Evolutionary conservation across 1,140 invertebrate species (phyloP).

Genomic region (Drosophila sproati): DNA sequence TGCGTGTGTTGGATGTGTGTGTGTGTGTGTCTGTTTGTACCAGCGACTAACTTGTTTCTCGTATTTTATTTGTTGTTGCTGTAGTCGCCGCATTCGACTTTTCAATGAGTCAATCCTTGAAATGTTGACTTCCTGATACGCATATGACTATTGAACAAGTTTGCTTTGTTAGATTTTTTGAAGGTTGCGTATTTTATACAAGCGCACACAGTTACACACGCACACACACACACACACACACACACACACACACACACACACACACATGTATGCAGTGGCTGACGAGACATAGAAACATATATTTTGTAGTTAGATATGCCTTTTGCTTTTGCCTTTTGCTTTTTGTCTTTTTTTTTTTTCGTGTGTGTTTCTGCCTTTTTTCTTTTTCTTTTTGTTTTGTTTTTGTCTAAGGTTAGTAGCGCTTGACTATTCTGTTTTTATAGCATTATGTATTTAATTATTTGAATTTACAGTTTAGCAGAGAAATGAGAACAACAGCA

Average conservation of each 20-base stretch:
- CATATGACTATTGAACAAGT: constrained; percentile 84
- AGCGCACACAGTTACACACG: constrained; percentile 14
- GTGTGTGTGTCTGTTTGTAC: constrained; percentile 31
- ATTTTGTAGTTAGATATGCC: constrained; percentile 62
- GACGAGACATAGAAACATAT: constrained; percentile 53
- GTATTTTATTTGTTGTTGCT: constrained; percentile 33
- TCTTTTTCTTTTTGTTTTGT: constrained; percentile 50
- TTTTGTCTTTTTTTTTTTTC: constrained; percentile 29
- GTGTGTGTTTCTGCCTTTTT: constrained; percentile 48
- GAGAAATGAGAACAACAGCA: constrained; percentile 41
- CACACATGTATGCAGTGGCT: constrained; percentile 44
- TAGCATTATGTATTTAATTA: constrained; percentile 37
- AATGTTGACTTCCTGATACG: constrained; percentile 84
- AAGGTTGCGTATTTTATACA: constrained; percentile 82
- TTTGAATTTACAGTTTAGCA: constrained; percentile 64
- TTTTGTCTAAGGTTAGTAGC: constrained; percentile 58
- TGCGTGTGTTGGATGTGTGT: constrained; percentile 15
- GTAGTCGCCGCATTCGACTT: constrained; percentile 76
- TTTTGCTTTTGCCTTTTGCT: constrained; percentile 38
- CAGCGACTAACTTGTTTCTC: constrained; percentile 76
- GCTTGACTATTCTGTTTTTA: constrained; percentile 59
- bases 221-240: constrained; percentile 23
- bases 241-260: constrained; percentile 14
- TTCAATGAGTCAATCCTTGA: constrained; percentile 85
- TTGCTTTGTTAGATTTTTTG: constrained; percentile 84